Evolutionary conservation across 2,113 vertebrate species (phyloP).

Genomic region (Perccottus glenii): DNA sequence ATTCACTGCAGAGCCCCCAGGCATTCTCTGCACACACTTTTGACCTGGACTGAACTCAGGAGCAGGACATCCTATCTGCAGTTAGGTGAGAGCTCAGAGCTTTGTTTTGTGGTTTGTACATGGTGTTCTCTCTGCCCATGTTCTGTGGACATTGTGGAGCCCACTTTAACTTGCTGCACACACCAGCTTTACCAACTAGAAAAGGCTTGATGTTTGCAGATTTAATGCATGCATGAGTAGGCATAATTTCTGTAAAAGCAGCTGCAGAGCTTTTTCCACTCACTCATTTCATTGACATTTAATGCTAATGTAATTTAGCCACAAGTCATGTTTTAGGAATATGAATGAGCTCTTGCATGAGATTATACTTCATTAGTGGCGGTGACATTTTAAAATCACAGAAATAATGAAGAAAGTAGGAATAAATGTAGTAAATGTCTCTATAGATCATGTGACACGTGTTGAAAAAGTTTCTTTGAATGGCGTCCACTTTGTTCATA

Average conservation of each 20-base stretch:
- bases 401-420: too few relatives aligned
- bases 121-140: conserved; percentile 30
- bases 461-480: too few relatives aligned
- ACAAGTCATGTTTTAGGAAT: conserved; percentile 25
- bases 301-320: conserved; percentile 73
- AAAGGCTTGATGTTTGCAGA: background rate
- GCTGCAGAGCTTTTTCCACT: conserved; percentile 1
- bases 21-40: conserved; percentile 20
- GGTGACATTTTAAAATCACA: too few relatives aligned
- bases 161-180: background rate
- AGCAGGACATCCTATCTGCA: conserved; percentile 46
- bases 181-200: background rate
- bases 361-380: background rate
- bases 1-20: conserved; percentile 6
- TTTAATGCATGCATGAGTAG: conserved; percentile 20
- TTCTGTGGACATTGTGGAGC: background rate
- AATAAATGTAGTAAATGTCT: too few relatives aligned
- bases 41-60: conserved; percentile 13
- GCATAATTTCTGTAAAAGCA: conserved; percentile 14
- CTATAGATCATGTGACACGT: too few relatives aligned
- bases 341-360: conserved; percentile 34
- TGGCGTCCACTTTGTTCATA: too few relatives aligned
- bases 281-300: conserved; percentile 51
- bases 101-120: conserved; percentile 37
- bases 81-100: conserved; percentile 41